Conservation (phyloP, 1,140 invertebrate species). For the Diorhabda carinulata region DNA sequence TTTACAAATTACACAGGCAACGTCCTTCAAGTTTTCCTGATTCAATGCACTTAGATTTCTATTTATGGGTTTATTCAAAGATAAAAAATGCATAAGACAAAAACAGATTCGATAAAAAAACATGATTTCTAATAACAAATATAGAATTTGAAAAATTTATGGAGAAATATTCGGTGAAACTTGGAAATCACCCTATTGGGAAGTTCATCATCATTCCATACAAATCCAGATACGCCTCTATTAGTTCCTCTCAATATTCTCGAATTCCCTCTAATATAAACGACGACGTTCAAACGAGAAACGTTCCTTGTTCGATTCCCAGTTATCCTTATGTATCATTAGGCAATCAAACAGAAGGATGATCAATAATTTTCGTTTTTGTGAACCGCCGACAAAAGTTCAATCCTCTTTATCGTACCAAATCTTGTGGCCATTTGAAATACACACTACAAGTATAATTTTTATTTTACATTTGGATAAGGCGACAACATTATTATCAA, state of each 20-base stretch:
- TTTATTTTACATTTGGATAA: no score
- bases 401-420: neutral
- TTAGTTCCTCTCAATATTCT: conserved; percentile 6
- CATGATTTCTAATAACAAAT: no score
- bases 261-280: neutral
- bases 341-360: conserved; percentile 8
- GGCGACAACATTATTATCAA: no score
- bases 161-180: no score
- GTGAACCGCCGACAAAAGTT: neutral
- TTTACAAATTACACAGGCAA: no score
- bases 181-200: no score
- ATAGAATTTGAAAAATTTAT: no score
- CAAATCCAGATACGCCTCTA: neutral
- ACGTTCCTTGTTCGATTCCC: neutral
- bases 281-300: neutral
- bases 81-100: no score
- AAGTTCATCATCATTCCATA: neutral
- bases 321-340: conserved; percentile 11
- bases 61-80: no score
- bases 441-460: neutral
- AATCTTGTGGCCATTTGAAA: neutral
- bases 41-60: no score
- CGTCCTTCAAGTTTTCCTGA: no score
- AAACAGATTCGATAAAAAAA: no score
- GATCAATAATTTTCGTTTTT: conserved; percentile 4